phyloP scores from a whole-genome alignment of 1,140 invertebrate species.

The Homalodisca vitripennis region DNA sequence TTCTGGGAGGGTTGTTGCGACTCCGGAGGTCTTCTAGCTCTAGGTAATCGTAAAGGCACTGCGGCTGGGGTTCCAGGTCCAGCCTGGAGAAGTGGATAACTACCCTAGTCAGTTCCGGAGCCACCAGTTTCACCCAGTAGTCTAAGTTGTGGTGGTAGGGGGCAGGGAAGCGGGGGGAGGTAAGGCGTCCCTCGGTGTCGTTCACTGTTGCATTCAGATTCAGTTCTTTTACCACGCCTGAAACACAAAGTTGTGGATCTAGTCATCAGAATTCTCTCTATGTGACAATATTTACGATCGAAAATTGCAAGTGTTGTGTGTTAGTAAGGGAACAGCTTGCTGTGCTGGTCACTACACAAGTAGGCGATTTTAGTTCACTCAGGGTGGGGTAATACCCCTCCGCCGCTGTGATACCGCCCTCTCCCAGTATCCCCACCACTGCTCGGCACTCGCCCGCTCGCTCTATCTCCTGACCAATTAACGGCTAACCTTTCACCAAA shows the following conservation, averaged over 20 bases:
- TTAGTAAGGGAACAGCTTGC: no score
- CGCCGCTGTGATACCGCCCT: no score
- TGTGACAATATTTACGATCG: no score
- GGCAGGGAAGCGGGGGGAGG: slow-evolving; percentile 62
- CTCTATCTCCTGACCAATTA: no score
- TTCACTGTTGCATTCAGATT: slow-evolving; percentile 52
- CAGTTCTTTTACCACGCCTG: slow-evolving; percentile 48
- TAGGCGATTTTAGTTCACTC: no score
- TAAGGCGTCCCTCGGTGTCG: slow-evolving; percentile 55
- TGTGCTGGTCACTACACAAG: no score
- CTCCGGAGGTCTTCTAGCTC: slow-evolving; percentile 47
- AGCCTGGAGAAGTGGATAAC: slow-evolving; percentile 64
- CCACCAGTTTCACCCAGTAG: slow-evolving; percentile 59
- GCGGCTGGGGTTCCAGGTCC: slow-evolving; percentile 68
- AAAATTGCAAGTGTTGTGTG: no score
- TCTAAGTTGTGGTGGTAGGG: slow-evolving; percentile 67
- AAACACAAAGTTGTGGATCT: not conserved
- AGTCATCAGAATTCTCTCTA: no score
- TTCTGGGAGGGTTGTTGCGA: slow-evolving; percentile 8
- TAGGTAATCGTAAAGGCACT: slow-evolving; percentile 76
- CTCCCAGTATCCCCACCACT: no score
- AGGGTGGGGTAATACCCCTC: no score
- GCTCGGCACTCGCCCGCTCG: no score
- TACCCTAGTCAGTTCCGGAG: slow-evolving; percentile 59
- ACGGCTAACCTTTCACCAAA: no score